Conservation (phyloP, 2,888 invertebrate genomes). For the Gnatocerus cornutus region DNA sequence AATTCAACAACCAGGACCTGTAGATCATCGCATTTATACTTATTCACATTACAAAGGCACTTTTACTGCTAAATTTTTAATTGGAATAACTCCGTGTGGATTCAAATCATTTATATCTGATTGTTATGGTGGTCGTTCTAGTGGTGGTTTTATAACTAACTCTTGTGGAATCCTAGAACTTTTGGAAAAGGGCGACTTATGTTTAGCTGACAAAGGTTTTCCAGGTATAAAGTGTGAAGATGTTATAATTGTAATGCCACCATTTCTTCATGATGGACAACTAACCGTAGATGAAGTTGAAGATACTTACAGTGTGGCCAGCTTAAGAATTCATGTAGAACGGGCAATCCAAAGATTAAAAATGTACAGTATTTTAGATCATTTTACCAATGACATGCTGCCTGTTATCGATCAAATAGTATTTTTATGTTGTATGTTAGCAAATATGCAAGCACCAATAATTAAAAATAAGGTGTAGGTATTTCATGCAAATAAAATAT, state of each 20-base stretch:
- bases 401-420: too few species aligned
- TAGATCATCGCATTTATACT: too few species aligned
- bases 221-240: not conserved
- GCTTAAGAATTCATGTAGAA: constrained; percentile 7
- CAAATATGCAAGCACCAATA: too few species aligned
- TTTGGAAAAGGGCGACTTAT: not conserved
- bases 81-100: not conserved
- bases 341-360: not conserved
- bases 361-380: not conserved
- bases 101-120: not conserved
- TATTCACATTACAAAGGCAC: not conserved
- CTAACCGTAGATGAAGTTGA: not conserved
- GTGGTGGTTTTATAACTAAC: not conserved
- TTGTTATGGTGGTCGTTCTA: not conserved
- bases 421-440: too few species aligned
- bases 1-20: too few species aligned
- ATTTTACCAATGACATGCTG: too few species aligned
- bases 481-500: too few species aligned
- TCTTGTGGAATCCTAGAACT: not conserved
- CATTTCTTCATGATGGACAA: not conserved
- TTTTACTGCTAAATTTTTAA: not conserved
- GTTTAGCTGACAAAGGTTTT: constrained; percentile 9
- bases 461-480: too few species aligned
- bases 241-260: not conserved
- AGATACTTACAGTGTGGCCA: not conserved